Base-by-base conservation (phyloP, 1,140 invertebrate species). In the Lysiphlebus fabarum region DNA sequence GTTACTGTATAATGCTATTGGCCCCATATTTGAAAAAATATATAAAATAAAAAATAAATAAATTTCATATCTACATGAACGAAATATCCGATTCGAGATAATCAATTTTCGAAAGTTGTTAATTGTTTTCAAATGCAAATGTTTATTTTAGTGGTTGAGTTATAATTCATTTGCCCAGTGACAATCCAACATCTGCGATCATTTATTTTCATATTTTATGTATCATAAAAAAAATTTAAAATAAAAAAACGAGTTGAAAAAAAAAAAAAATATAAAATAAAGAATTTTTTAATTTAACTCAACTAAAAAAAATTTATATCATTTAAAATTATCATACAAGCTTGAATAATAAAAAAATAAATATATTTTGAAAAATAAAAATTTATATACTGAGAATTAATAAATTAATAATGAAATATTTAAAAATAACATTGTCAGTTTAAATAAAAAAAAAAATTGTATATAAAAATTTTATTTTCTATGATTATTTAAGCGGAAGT, bases 111-210 rank as follows among this genome's bases (percentile, higher is more conserved):
- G 7, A 26, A 26, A 26, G 17, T 26, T 26, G 51, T 33, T 60
- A 60, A 60, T 60, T 60, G 58, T 60, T 60, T 60, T 55, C 17
- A 38, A 55, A 60, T 60, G 58, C 45, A 49, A 60, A 60, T 58
- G 38, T 53, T 14, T 17, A 41, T 42, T 17, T 34, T 12, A 11
- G 12, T 34, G 26, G 36, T 51, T 12, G 34, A 42, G 47, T 50
- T 9, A 57, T 57, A 57, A 50, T 57, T 57, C 56, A 57, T 50
- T 12, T 33, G 11, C 5, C 42, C 7, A 10, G 7, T 34, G 43
- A 40, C 45, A 40, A 12, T 26, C 17, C 17, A 26, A 26, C 17
- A 26, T 11, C 40, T 41, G 40, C 11, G 7, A 41, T 11, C 11
- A 41, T 11, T 41, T 9, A 41, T 11, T 9, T 41, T 11, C 40